Base-by-base conservation (phyloP, 2,888 invertebrate genomes). In the Callyntrura guangdongensis region DNA sequence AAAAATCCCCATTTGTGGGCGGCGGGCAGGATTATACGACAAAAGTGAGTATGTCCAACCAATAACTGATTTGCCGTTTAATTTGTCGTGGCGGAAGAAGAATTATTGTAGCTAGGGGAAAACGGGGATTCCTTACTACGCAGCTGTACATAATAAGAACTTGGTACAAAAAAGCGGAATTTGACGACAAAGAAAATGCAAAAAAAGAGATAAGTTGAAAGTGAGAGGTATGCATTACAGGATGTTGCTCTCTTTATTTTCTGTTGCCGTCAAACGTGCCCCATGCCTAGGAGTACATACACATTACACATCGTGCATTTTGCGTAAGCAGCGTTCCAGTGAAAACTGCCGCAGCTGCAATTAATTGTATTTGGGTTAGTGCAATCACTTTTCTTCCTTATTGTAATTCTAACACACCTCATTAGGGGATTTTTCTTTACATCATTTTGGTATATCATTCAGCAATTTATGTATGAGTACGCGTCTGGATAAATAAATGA, bases 191-290 rank as follows among this genome's bases (percentile, higher is more conserved):
- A 6, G 4, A 49, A 67, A 67, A 67, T 36, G 20, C n/a, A 36
- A 47, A 47, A 20, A 47, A 22, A 67, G 36, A 72, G n/a, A 72
- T 12, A 4, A 69, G 36, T 67, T 67, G 69, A 74, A 74, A 74
- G 72, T 74, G 49, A 74, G 47, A 47, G 22, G 47, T 20, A 36
- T 36, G 36, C 36, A 36, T 36, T 4, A 6, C 2, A 14, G 12
- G 22, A 20, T 74, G 17, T 74, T 17, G n/a, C n/a, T n/a, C n/a
- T n/a, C 20, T 49, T 49, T 11, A 6, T 45, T 74, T 20, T 74
- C 20, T 12, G 53, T 2, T 74, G n/a, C 20, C 20, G 22, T 74
- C 47, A 74, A 9, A n/a, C 36, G 17, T 1, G 9, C 27, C 6
- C n/a, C n/a, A n/a, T n/a, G n/a, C n/a, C n/a, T n/a, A n/a, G n/a